Percentiles rank a stretch among this genome's conserved stretches.
phyloP scores from a whole-genome alignment of 2,113 vertebrate species.

The Edolisoma coerulescens region DNA sequence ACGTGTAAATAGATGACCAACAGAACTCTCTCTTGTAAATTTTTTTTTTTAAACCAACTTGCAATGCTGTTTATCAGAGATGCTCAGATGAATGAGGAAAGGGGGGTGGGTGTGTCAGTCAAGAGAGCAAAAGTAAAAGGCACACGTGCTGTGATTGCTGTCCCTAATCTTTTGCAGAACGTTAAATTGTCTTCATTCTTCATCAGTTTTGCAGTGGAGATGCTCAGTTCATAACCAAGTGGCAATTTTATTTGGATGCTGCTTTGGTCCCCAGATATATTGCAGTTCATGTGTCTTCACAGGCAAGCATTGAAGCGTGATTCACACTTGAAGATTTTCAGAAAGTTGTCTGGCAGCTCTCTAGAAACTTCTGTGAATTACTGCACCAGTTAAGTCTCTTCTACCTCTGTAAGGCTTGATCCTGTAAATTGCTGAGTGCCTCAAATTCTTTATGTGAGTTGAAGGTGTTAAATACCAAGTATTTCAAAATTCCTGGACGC shows the following conservation, averaged over 20 bases:
- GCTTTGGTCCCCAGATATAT: background rate
- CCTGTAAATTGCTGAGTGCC: conserved; percentile 36
- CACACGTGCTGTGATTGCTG: background rate
- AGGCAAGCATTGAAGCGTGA: background rate
- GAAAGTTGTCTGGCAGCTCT: conserved; percentile 24
- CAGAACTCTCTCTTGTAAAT: conserved; percentile 71
- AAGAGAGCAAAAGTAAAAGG: conserved; percentile 14
- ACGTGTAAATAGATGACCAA: conserved; percentile 69
- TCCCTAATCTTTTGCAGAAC: background rate
- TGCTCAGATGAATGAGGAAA: conserved; percentile 49
- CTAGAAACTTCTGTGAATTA: conserved; percentile 33
- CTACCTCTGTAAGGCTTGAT: conserved; percentile 45
- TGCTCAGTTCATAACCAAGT: background rate
- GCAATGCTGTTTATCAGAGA: conserved; percentile 80
- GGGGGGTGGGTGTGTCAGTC: background rate
- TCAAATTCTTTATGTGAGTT: background rate
- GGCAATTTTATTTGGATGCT: background rate
- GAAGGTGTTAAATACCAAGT: conserved; percentile 7
- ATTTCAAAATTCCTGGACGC: background rate
- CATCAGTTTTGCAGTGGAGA: background rate
- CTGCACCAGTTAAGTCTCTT: conserved; percentile 9
- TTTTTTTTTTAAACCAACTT: conserved; percentile 69
- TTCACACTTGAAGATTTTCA: conserved; percentile 3
- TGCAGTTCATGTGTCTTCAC: background rate
- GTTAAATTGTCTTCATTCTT: background rate